Conservation (phyloP, 2,113 vertebrate species). For the Sebastes schlegelii region DNA sequence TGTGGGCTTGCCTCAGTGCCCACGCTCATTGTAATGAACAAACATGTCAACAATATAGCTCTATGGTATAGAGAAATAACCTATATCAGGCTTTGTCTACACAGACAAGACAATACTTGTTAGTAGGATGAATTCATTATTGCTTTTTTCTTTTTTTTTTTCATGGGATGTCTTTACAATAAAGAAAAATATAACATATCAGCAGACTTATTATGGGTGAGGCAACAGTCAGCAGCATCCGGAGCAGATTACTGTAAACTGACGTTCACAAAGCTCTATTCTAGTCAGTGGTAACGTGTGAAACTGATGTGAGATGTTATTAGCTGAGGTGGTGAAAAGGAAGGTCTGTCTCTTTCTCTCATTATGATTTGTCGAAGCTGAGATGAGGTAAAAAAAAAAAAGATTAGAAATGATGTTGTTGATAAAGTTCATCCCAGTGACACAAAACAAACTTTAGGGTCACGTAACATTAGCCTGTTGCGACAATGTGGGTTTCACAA, state of each 20-base stretch:
- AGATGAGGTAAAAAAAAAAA: background rate
- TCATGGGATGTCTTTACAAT: background rate
- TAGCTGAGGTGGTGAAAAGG: constrained; percentile 20
- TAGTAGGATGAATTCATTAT: background rate
- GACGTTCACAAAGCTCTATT: constrained; percentile 31
- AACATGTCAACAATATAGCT: background rate
- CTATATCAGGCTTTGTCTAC: background rate
- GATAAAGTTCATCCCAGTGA: background rate
- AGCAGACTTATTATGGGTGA: background rate
- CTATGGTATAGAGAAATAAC: background rate
- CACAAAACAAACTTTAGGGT: background rate
- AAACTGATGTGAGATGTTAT: background rate
- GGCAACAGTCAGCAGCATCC: background rate
- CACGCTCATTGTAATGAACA: background rate
- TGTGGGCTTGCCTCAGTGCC: background rate
- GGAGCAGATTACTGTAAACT: background rate
- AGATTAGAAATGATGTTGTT: background rate
- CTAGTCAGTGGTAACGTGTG: background rate
- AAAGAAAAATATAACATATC: background rate
- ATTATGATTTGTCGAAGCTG: background rate
- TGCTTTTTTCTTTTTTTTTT: background rate
- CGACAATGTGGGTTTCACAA: constrained; percentile 36
- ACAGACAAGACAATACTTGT: background rate
- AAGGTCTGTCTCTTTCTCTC: background rate
- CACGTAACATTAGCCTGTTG: constrained; percentile 16